Base-by-base conservation (phyloP, 2,888 invertebrate species). In the Baronia brevicornis region DNA sequence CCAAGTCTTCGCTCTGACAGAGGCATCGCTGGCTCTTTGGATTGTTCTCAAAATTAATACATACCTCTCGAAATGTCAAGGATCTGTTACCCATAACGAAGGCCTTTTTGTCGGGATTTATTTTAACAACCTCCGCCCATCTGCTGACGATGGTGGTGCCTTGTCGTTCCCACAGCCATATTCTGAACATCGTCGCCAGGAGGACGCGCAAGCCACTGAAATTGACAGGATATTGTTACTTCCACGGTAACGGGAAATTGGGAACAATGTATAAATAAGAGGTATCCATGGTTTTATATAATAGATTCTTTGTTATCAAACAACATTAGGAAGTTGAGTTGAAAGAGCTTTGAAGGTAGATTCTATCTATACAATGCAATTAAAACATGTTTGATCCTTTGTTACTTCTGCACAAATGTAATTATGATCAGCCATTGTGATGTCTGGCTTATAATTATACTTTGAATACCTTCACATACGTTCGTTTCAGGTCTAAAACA, bases 31-130 rank as follows among this genome's bases (percentile, higher is more conserved):
- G n/a, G n/a, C n/a, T n/a, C n/a, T n/a, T n/a, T n/a, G n/a, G n/a
- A n/a, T n/a, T n/a, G n/a, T n/a, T n/a, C n/a, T n/a, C n/a, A n/a
- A n/a, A n/a, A n/a, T n/a, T n/a, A n/a, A n/a, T n/a, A 14, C 26
- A 43, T 53, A 92, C 91, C 72, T 92, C 79, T 40, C 82, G 73
- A 53, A 88, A 94, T 1, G 90, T 92, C 75, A 93, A 82, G 4
- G 72, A 60, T 30, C 87, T 71, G 23, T 90, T 89, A 22, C 90
- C 91, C 80, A 90, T 90, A 9, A 90, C 60, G 37, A 93, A 90
- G 2, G 91, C 91, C 1, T 87, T 69, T 68, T 93, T 93, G 8
- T 90, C 66, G 0, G 92, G 91, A 39, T 88, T 72, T 45, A 63
- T 66, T 28, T 66, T 60, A 0, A 71, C 86, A 1, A 85, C 58